Base-by-base conservation (phyloP, 1,140 invertebrate genomes). In the Aphaenogaster ashmeadi region DNA sequence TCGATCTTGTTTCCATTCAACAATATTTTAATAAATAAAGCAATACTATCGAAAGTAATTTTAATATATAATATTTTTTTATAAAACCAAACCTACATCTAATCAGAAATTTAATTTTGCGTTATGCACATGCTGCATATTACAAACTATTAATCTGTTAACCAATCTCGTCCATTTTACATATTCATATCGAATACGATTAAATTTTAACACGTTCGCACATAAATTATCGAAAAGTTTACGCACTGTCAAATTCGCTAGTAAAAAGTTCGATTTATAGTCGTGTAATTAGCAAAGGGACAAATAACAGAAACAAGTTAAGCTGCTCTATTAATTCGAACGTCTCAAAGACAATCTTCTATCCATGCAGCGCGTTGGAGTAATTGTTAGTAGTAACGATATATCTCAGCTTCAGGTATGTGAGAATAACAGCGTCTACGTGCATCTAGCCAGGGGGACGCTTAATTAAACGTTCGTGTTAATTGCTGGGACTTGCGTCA, bases 381-480 rank as follows among this genome's bases (percentile, higher is more conserved):
- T 94, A 94, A 94, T 94, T 93, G 93, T 94, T 93, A 90, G 92
- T 92, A 93, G 91, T 90, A 92, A 92, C 92, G 89, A 94, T 94
- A 93, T 93, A 93, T 94, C 93, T 93, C 88, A 85, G 87, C 85
- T 90, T 88, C 80, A 94, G 93, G 92, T 94, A 94, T 93, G 93
- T 93, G 93, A 93, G 92, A 93, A 93, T 94, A 94, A 92, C 92
- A 92, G 90, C 92, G 90, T 92, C 90, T 92, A 90, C 88, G 86
- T 89, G 90, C 89, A 90, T 85, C 89, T 88, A 92, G 86, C 87
- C 38, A 41, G 83, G 77, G 67, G 92, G 90, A 94, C 93, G 92
- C 93, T 94, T 93, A 94, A 94, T 94, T 94, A 94, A 94, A 94
- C 92, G 90, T 92, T 94, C 90, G 92, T 92, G 93, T 94, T 94